Base-by-base conservation (phyloP, 35 echinoderm and acorn worm species). In the Hemicentrotus pulcherrimus region DNA sequence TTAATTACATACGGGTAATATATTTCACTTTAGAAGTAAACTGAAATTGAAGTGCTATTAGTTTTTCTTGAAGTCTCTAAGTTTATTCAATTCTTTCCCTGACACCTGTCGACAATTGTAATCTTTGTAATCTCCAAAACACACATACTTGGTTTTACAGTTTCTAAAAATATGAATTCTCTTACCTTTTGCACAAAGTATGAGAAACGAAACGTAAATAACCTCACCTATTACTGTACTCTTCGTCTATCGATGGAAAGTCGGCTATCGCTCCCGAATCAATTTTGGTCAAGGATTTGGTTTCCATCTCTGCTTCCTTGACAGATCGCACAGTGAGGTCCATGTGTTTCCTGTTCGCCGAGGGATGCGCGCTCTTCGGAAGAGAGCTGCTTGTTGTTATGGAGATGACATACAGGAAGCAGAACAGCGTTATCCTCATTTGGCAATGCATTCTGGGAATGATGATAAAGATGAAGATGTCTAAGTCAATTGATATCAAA, bases 371-470 rank as follows among this genome's bases (percentile, higher is more conserved):
- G 46, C 48, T 58, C 91, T 90, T 90, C 32, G 88, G 88, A 8
- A 93, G 91, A 47, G 91, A 50, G 91, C 46, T 93, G 19, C 91
- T 58, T 33, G 91, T 55, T 14, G 91, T 93, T 31, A 93, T 93
- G 91, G 91, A 22, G 91, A 93, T 31, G 47, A 93, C 45, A 14
- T 31, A 58, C 19, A 93, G 91, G 91, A 93, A 58, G n/a, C 91
- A 93, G 48, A 47, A 47, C 16, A 93, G 16, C 18, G 48, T 93
- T 93, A 93, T 31, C 48, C 91, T 47, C 91, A 58, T 18, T 31
- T 93, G 45, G 48, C 91, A 93, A 93, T 93, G 45, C 91, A 93
- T 93, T 93, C 91, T 93, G 91, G 48, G 30, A 93, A 30, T 41
- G 48, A 31, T 46, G 32, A 86, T 10, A 5, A 32, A 45, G 87